Conservation (phyloP, 1,140 invertebrate genomes). For the Brevipalpus yothersi region DNA sequence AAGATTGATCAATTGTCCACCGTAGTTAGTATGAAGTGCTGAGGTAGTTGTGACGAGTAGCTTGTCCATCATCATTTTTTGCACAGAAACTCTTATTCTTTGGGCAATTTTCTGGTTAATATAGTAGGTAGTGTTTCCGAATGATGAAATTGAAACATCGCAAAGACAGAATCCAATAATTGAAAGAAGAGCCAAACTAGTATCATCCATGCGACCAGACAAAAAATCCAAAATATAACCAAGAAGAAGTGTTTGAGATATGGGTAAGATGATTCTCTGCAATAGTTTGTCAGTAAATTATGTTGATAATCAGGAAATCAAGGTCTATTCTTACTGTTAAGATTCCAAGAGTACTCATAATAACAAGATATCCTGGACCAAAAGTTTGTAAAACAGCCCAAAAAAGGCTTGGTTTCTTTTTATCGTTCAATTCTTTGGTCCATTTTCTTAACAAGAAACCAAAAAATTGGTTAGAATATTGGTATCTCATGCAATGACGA, state of each 20-base stretch:
- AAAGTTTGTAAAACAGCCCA: neutral
- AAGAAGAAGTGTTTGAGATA: neutral
- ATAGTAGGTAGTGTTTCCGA: neutral
- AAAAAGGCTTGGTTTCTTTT: slow-evolving; percentile 1
- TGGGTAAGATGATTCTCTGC: neutral
- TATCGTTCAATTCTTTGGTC: neutral
- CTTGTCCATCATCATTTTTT: slow-evolving; percentile 27
- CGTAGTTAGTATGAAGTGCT: slow-evolving; percentile 42
- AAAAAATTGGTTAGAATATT: neutral
- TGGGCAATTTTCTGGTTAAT: slow-evolving; percentile 21
- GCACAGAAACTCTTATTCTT: slow-evolving; percentile 22
- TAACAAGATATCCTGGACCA: slow-evolving; percentile 2
- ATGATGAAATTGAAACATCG: neutral
- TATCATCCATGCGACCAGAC: neutral
- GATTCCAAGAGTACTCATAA: neutral
- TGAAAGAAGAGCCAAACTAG: neutral
- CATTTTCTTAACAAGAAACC: neutral
- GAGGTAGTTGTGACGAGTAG: slow-evolving; percentile 18
- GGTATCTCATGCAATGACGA: neutral
- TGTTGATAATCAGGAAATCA: neutral
- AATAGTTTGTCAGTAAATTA: neutral
- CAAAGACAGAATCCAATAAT: neutral
- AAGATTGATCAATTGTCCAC: slow-evolving; percentile 71
- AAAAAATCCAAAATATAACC: neutral
- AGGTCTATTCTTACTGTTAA: neutral